phyloP scores from a whole-genome alignment of 2,113 vertebrate species.

The Thalassoma bifasciatum region DNA sequence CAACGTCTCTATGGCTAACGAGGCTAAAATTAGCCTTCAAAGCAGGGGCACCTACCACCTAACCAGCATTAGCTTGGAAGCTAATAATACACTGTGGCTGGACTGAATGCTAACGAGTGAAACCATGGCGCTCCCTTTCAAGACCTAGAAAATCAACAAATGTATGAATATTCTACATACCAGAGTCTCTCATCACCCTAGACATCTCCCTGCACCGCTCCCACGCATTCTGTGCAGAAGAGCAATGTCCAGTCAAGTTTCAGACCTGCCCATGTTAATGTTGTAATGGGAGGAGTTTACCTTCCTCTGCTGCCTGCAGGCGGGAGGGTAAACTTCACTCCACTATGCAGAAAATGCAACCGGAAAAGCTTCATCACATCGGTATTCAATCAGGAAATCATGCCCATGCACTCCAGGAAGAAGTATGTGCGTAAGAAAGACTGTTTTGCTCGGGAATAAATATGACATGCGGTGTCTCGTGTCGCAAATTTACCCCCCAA shows the following conservation, averaged over 20 bases:
- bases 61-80: slow-evolving; percentile 42
- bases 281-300: slow-evolving; percentile 50
- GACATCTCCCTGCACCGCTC: slow-evolving; percentile 69
- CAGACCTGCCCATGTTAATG: slow-evolving; percentile 54
- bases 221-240: slow-evolving; percentile 60
- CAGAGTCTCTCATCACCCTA: slow-evolving; percentile 63
- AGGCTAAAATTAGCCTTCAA: slow-evolving; percentile 42
- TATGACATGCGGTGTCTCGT: no score
- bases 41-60: background rate
- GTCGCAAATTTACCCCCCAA: no score
- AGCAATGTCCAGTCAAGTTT: slow-evolving; percentile 41
- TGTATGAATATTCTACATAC: slow-evolving; percentile 59
- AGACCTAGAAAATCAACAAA: background rate
- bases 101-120: background rate
- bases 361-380: slow-evolving; percentile 1
- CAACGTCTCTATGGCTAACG: slow-evolving; percentile 12
- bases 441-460: no score
- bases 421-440: background rate
- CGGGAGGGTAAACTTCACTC: background rate
- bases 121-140: background rate
- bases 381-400: background rate
- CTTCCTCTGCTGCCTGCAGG: slow-evolving; percentile 9
- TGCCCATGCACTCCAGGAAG: background rate
- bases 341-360: background rate
- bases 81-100: background rate